These are phyloP conservation scores for Cyprinodon diabolis DNA, from an alignment of 2,797 vertebrate genomes.

Conservation along the genomic window DNA sequence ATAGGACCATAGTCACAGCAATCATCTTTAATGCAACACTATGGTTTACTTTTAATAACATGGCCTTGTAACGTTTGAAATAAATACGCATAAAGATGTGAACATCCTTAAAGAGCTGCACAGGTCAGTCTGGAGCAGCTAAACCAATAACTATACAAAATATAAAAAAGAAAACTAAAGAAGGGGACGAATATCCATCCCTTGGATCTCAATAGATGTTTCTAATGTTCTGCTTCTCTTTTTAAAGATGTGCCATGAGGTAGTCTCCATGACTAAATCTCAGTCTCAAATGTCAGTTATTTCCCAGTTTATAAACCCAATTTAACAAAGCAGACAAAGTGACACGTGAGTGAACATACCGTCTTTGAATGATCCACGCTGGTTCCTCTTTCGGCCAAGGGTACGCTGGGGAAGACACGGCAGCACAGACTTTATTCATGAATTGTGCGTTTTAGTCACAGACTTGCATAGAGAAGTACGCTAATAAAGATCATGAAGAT, in stretches of 20 bases:
- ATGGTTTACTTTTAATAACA: not conserved
- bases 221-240: slow-evolving; percentile 23
- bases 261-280: not conserved
- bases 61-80: not conserved
- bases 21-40: not conserved
- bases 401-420: slow-evolving; percentile 79
- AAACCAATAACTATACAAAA: not conserved
- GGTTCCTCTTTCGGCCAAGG: slow-evolving; percentile 84
- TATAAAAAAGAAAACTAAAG: not conserved
- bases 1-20: not conserved
- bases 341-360: slow-evolving; percentile 80
- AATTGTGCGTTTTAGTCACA: not conserved
- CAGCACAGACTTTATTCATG: slow-evolving; percentile 6
- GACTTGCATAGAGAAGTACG: slow-evolving; percentile 18
- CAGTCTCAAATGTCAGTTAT: slow-evolving; percentile 10
- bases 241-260: not conserved
- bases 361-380: slow-evolving; percentile 95
- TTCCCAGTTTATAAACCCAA: slow-evolving; percentile 15
- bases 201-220: slow-evolving; percentile 16
- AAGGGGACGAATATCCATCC: slow-evolving; percentile 3
- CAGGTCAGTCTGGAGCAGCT: not conserved
- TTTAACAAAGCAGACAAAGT: slow-evolving; percentile 42
- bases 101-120: not conserved
- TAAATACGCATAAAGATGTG: not conserved
- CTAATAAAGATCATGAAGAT: slow-evolving; percentile 24